Evolutionary conservation across 2,888 invertebrate genomes (phyloP), one percentile per base, ranked within the genome.

Genomic region (Drosophila neutralis): DNA sequence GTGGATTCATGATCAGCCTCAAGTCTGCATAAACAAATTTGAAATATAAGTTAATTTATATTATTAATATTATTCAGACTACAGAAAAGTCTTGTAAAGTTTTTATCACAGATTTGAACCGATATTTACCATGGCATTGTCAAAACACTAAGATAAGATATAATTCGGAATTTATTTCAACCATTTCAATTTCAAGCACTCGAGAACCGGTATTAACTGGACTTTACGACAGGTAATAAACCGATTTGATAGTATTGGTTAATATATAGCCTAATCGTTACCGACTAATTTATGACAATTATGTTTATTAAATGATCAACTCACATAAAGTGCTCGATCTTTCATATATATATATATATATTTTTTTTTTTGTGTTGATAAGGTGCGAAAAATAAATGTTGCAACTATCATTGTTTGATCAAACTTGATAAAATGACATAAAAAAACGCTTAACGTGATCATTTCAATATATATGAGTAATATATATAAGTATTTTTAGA

Each of bases 321-420:
- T 11, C 10, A 11, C 33, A 33, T 10, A 33, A 33, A 4, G 18
- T 8, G 38, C n/a, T 40, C 40, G 40, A 40, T 40, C n/a, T 33
- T 4, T 33, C 11, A 33, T 33, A 33, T 33, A 11, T 33, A 33
- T 33, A 31, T 0, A 11, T 40, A 8, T 38, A 24, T 24, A 24
- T 8, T 4, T n/a, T 5, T 3, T 11, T 5, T 11, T 18, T 52
- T 31, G n/a, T 3, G 21, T 45, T 15, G 67, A 67, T 67, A 66
- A 66, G 29, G 24, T 10, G 49, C 31, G 15, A 15, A n/a, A 42
- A 13, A 63, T 29, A 48, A 36, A n/a, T 15, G 4, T 21, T 15
- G 24, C 40, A 40, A 57, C 29, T 35, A 62, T 49, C 49, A 49
- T 49, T 18, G 27, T 49, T 49, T 49, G 62, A 63, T 62, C 45